These are phyloP conservation scores for Zoanthus solanderi DNA, from an alignment of 92 coral and sea anemone genomes.

Conservation along the genomic window DNA sequence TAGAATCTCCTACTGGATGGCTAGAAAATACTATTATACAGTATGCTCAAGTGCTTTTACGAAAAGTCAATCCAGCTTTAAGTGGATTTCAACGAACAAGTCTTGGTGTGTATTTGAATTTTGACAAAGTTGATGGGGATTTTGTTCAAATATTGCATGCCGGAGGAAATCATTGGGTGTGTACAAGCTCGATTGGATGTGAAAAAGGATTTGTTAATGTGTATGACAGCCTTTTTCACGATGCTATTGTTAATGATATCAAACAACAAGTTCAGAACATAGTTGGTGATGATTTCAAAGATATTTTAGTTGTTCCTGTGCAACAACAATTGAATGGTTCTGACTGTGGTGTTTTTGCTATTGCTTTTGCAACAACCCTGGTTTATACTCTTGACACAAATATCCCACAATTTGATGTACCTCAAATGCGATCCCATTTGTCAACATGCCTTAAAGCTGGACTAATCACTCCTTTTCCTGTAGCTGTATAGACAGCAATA, in stretches of 20 bases:
- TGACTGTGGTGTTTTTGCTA: slow-evolving; percentile 50
- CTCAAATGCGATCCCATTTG: slow-evolving; percentile 35
- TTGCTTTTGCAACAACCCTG: slow-evolving; percentile 35
- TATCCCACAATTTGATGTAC: slow-evolving; percentile 1
- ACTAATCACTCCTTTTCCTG: slow-evolving; percentile 39
- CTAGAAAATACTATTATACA: slow-evolving; percentile 65
- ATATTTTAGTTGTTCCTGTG: neutral
- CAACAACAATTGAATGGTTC: slow-evolving; percentile 33
- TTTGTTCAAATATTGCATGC: slow-evolving; percentile 64
- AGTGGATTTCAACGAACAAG: slow-evolving; percentile 64
- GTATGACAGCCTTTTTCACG: slow-evolving; percentile 49
- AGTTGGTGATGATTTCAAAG: neutral
- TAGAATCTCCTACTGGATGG: slow-evolving; percentile 64
- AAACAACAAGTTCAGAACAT: neutral
- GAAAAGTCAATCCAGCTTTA: slow-evolving; percentile 43
- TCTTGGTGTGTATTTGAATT: slow-evolving; percentile 56
- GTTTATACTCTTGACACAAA: slow-evolving; percentile 29
- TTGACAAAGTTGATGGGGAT: slow-evolving; percentile 47
- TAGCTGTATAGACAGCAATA: slow-evolving; percentile 15
- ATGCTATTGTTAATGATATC: neutral
- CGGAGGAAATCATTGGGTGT: slow-evolving; percentile 60
- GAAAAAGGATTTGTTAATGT: slow-evolving; percentile 47
- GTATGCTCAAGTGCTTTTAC: slow-evolving; percentile 57
- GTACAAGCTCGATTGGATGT: slow-evolving; percentile 57
- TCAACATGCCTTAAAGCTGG: slow-evolving; percentile 51